Evolutionary conservation across 2,113 vertebrate species (phyloP), one percentile per base, ranked within the genome.

Genomic region (Riparia riparia): DNA sequence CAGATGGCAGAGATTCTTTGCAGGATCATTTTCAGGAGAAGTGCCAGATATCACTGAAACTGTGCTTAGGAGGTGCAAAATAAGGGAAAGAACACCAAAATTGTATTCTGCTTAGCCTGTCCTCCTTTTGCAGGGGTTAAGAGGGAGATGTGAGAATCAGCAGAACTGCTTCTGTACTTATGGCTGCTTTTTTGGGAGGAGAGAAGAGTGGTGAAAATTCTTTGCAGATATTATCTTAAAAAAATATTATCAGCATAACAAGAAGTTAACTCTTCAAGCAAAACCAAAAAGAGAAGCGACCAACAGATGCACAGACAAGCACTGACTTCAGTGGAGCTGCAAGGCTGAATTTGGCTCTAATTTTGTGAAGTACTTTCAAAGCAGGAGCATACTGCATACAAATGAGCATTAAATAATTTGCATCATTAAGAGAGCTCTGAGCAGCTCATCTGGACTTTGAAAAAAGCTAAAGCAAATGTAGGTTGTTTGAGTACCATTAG

Each of bases 361-460:
- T 96, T 92, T 79, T 44, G 56, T 86, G 54, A 83, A 95, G 96
- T 26, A 71, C 82, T 96, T 92, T 86, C 71, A 86, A 65, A 81
- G 96, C 76, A 93, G 88, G 90, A 95, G 58, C 95, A 74, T 41
- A 68, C 82, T 92, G 95, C 92, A 96, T 96, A 95, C 95, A 96
- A 96, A 97, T 96, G 85, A 96, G 95, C 12, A 32, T 93, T 95
- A 96, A 96, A 95, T 94, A 94, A 97, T 92, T 93, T 0, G 15
- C 87, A 93, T 92, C 92, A 93, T 96, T 96, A 92, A 85, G 58
- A 85, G 81, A 92, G 79, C 92, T 92, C 96, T 18, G 17, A 94
- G 93, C 79, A 66, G 92, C 95, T 97, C 92, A 90, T 96, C 88
- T 90, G 92, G 90, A 93, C 93, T 88, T 66, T 45, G 85, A 92